Conservation (phyloP, 2,113 vertebrate species). For the Corythornis cristatus region DNA sequence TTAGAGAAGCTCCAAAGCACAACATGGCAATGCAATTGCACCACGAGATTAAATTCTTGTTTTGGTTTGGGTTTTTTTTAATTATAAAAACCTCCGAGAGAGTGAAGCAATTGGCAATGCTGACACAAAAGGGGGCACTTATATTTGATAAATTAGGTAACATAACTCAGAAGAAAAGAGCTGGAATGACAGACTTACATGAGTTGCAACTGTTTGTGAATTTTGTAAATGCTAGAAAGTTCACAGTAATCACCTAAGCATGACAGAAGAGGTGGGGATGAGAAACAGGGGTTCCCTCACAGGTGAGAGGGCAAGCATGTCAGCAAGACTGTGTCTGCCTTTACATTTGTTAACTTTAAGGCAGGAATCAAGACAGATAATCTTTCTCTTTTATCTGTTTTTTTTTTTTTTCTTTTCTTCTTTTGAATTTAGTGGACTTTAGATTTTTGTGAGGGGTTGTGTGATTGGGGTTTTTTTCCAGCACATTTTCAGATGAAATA, state of each 20-base stretch:
- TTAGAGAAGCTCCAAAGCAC: not conserved
- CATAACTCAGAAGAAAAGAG: not conserved
- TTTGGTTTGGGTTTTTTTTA: not conserved
- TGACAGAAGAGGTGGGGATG: not conserved
- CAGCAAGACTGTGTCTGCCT: accelerated
- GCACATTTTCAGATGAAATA: not conserved
- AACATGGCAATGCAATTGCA: not conserved
- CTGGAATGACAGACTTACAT: accelerated
- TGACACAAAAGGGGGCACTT: not conserved
- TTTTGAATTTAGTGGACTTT: not conserved
- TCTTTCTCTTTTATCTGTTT: no score
- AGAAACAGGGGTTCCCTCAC: not conserved
- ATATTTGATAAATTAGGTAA: not conserved
- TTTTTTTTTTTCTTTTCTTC: no score
- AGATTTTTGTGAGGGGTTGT: accelerated
- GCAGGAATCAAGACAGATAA: no score
- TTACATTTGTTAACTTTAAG: not conserved
- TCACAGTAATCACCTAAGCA: not conserved
- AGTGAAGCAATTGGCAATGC: not conserved
- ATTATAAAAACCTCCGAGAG: not conserved
- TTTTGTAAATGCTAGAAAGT: not conserved
- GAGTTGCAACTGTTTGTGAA: not conserved
- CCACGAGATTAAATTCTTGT: not conserved
- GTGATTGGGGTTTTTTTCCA: not conserved
- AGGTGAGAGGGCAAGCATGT: accelerated